Conservation (phyloP, 2,888 invertebrate genomes). For the Arge pagana region DNA sequence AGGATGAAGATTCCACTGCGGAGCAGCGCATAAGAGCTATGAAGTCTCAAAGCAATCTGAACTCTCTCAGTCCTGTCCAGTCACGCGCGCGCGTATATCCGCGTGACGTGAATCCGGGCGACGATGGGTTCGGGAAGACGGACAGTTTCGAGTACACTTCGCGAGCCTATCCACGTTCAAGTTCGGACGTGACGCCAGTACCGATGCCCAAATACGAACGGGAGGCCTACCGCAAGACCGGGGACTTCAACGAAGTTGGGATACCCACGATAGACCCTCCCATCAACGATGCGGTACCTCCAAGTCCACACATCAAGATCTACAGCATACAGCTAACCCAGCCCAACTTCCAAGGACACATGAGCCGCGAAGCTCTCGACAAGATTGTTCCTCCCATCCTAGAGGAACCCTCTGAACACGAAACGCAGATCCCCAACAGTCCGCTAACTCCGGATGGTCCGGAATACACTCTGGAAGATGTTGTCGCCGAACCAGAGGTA, state of each 20-base stretch:
- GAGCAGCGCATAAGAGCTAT: neutral
- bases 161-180: conserved; percentile 15
- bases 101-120: conserved; percentile 10
- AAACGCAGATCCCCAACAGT: neutral
- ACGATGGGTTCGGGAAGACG: conserved; percentile 39
- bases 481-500: conserved; percentile 26
- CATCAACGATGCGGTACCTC: neutral
- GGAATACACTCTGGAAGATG: conserved; percentile 29
- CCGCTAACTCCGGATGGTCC: neutral
- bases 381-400: neutral
- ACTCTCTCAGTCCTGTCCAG: conserved; percentile 17
- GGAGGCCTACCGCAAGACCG: conserved; percentile 28
- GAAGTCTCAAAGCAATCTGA: neutral
- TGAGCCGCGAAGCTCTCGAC: conserved; percentile 7
- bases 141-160: conserved; percentile 40
- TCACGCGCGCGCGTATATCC: conserved; percentile 8
- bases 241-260: conserved; percentile 54
- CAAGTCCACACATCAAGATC: conserved; percentile 10
- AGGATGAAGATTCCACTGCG: conserved; percentile 18
- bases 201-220: too few species aligned
- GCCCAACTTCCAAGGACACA: conserved; percentile 8
- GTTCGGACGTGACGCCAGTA: conserved; percentile 3
- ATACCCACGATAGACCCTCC: conserved; percentile 38
- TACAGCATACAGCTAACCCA: conserved; percentile 12
- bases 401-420: neutral